Conservation (phyloP, 2,113 vertebrate genomes). For the Saccopteryx bilineata region DNA sequence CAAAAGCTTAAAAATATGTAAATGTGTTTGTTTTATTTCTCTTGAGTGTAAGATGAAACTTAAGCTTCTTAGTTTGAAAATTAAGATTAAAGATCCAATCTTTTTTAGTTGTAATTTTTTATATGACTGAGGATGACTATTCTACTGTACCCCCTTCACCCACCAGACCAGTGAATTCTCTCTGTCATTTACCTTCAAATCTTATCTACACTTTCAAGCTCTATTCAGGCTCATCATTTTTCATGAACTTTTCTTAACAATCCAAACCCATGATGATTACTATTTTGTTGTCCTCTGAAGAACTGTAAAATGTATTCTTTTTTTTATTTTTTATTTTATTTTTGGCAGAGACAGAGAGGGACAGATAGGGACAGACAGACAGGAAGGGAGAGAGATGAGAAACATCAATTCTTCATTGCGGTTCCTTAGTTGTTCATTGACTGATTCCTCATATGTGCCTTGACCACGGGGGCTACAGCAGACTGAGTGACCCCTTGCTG, state of each 20-base stretch:
- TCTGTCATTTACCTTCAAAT: not conserved
- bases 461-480: too few species aligned
- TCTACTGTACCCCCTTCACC: not conserved
- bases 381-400: too few species aligned
- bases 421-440: too few species aligned
- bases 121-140: not conserved
- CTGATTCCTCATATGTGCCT: too few species aligned
- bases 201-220: not conserved
- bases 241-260: not conserved
- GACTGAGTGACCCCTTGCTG: too few species aligned
- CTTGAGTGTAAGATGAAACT: constrained; percentile 24
- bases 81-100: not conserved
- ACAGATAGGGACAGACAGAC: too few species aligned
- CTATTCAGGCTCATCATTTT: not conserved
- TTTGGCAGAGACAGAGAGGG: too few species aligned
- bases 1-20: constrained; percentile 38
- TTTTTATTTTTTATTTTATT: too few species aligned
- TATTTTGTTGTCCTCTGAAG: not conserved
- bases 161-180: not conserved
- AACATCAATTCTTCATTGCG: too few species aligned
- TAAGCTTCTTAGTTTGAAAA: constrained; percentile 31
- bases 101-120: constrained; percentile 31
- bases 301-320: not conserved
- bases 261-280: not conserved
- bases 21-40: not conserved